phyloP scores from a whole-genome alignment of 2,888 invertebrate species.

The Dermolepida albohirtum region DNA sequence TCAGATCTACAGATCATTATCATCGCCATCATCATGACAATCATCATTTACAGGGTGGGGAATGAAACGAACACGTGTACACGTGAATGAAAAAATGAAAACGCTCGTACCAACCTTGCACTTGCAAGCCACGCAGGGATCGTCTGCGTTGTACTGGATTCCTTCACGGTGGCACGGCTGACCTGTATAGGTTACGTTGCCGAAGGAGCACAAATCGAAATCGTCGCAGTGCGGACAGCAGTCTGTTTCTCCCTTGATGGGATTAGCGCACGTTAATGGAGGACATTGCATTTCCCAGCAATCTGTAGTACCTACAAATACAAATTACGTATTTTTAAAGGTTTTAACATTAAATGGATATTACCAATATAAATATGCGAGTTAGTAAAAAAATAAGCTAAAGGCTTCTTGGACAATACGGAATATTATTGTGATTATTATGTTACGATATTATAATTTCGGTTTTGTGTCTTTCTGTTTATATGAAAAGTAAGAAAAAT shows the following conservation, averaged over 20 bases:
- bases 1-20: constrained; percentile 51
- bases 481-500: no score
- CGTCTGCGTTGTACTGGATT: constrained; percentile 71
- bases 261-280: constrained; percentile 73
- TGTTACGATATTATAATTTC: no score
- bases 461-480: no score
- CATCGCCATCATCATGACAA: constrained; percentile 28
- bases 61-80: constrained; percentile 18
- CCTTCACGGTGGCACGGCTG: constrained; percentile 74
- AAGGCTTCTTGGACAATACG: no score
- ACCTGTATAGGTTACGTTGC: constrained; percentile 62
- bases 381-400: no score
- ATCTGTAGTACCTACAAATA: constrained; percentile 76
- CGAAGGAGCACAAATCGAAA: constrained; percentile 66
- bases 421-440: no score
- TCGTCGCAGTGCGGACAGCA: constrained; percentile 81
- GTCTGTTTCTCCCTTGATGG: constrained; percentile 70
- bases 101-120: constrained; percentile 73
- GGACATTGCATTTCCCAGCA: constrained; percentile 91
- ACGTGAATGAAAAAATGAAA: background rate
- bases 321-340: no score
- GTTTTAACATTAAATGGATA: no score
- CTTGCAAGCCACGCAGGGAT: constrained; percentile 78
- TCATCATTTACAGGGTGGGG: constrained; percentile 14
- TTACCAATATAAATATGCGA: no score